A percentile compares a stretch with the other conserved stretches of the same genome.
Conservation (phyloP, 2,113 vertebrate genomes). For the Anseranas semipalmata region DNA sequence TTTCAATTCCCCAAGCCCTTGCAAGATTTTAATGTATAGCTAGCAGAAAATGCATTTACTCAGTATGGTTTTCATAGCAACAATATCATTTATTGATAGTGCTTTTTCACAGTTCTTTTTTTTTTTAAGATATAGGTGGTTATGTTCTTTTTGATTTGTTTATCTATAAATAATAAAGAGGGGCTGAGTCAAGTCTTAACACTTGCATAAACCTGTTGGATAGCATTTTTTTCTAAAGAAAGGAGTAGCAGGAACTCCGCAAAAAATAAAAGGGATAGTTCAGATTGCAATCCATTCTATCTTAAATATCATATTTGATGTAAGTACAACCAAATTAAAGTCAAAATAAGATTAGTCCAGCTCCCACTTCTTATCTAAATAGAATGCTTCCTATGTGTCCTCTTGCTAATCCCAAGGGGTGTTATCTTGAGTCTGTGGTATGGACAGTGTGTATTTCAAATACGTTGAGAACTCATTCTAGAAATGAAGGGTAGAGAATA, state of each 20-base stretch:
- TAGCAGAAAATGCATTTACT: constrained; percentile 69
- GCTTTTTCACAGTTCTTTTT: background rate
- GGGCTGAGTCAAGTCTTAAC: background rate
- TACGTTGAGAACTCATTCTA: background rate
- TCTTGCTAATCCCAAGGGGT: background rate
- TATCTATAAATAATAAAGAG: constrained; percentile 45
- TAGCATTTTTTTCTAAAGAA: background rate
- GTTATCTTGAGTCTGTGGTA: background rate
- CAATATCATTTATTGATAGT: constrained; percentile 74
- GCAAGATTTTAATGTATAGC: constrained; percentile 65
- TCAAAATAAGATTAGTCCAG: background rate
- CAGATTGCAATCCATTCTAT: background rate
- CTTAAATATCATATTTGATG: background rate
- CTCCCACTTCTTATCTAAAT: background rate
- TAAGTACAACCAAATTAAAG: background rate
- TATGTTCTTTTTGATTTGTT: constrained; percentile 53
- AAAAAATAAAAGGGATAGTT: background rate
- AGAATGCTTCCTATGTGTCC: background rate
- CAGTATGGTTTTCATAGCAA: constrained; percentile 48
- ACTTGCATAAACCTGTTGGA: background rate
- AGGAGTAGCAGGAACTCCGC: background rate
- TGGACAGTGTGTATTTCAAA: background rate
- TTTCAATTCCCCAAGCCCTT: constrained; percentile 75
- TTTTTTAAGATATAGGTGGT: background rate
- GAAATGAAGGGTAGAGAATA: background rate